phyloP scores from a whole-genome alignment of 2,888 invertebrate genomes.

The Drosophila helvetica region DNA sequence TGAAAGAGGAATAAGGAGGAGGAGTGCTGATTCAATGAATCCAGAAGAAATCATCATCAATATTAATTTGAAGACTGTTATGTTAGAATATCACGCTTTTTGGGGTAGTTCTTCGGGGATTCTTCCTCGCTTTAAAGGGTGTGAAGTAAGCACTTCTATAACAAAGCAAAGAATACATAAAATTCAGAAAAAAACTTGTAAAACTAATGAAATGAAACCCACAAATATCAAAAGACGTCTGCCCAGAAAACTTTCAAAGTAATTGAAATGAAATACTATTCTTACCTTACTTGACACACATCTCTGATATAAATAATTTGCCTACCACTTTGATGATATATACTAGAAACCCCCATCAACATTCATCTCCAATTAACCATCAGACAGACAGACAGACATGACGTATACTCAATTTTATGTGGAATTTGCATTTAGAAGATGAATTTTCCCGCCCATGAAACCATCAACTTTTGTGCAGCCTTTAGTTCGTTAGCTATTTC shows the following conservation, averaged over 20 bases:
- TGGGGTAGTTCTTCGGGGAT: background rate
- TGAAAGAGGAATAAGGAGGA: background rate
- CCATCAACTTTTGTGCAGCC: constrained; percentile 30
- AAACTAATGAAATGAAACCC: background rate
- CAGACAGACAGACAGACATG: constrained; percentile 2
- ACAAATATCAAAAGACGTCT: background rate
- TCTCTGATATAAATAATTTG: background rate
- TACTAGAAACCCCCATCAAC: constrained; percentile 13
- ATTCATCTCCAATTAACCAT: constrained; percentile 36
- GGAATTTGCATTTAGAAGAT: constrained; percentile 24
- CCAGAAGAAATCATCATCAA: background rate
- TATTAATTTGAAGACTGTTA: background rate
- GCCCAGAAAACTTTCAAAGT: background rate
- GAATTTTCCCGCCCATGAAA: constrained; percentile 6
- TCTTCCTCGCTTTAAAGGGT: background rate
- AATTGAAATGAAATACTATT: constrained; percentile 1
- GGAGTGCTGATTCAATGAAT: constrained; percentile 1
- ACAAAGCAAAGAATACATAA: too few species aligned
- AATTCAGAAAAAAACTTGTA: too few species aligned
- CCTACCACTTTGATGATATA: background rate
- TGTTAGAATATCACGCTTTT: background rate
- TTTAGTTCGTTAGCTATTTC: background rate
- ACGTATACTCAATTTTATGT: constrained; percentile 18
- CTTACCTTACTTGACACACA: background rate
- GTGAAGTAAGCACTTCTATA: background rate